Evolutionary conservation across 2,113 vertebrate species (phyloP), one percentile per base, ranked within the genome.

Genomic region (Perccottus glenii): DNA sequence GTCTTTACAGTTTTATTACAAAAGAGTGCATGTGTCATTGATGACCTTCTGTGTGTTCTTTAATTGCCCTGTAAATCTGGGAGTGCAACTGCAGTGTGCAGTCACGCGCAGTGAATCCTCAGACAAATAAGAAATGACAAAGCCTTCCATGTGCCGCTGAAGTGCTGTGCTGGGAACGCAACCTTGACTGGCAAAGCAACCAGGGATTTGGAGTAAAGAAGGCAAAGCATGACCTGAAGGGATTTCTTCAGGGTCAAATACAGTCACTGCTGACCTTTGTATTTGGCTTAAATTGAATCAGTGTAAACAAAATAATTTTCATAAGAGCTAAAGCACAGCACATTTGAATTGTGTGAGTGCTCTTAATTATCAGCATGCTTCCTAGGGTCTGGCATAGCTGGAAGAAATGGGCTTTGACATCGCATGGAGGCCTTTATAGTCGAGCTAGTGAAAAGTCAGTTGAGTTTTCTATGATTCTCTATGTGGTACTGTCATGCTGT

Each of bases 51-150:
- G 49, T n/a, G 35, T 59, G 47, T 10, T 11, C 78, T 32, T 65
- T 27, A 27, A 27, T 27, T 27, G 19, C 19, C 19, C 19, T 27
- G 19, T 27, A 27, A 27, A 36, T 55, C 36, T 36, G 66, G 74
- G 70, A 73, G 33, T 50, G 69, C 64, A 78, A 61, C 67, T 64
- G 66, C 61, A 73, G 64, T 19, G 60, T 81, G 65, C 78, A 80
- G 87, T 90, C 86, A 88, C 77, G 80, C 84, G 89, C 84, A 73
- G 60, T 0, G 38, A 87, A 70, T 52, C 56, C 65, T 64, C 83
- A 90, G 82, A 87, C 84, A 91, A 89, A 92, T 88, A 57, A 65
- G 77, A 91, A 84, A 77, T 82, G 88, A 91, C 89, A 92, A 90
- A 89, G 85, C 84, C 81, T 86, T 90, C 82, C 78, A 75, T 75